Percentiles rank a stretch among this genome's conserved stretches.
Conservation (phyloP, 2,797 vertebrate species). For the Lagocephalus sceleratus region DNA sequence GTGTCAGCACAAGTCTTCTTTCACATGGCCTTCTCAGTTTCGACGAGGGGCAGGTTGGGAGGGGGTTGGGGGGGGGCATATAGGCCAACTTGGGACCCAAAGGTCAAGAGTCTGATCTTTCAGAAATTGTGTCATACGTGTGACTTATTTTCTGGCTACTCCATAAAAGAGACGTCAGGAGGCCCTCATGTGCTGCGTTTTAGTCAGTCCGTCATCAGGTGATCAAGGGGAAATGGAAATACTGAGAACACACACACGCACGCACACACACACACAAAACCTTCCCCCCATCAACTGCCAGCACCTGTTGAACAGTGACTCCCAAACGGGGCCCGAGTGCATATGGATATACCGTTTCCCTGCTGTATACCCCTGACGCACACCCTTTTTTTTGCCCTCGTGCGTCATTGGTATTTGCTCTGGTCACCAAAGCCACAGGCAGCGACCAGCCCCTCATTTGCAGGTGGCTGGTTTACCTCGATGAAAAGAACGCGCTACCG, state of each 20-base stretch:
- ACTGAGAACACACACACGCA: conserved; percentile 30
- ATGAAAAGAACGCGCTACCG: conserved; percentile 41
- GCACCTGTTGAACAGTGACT: conserved; percentile 41
- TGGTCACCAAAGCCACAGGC: conserved; percentile 43
- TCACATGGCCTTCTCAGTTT: conserved; percentile 31
- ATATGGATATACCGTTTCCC: conserved; percentile 16
- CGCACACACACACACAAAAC: conserved; percentile 5
- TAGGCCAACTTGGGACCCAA: background rate
- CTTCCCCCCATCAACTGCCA: conserved; percentile 55
- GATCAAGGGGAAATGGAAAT: conserved; percentile 2
- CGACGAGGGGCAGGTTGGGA: conserved; percentile 20
- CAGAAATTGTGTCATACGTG: background rate
- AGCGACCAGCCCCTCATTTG: conserved; percentile 49
- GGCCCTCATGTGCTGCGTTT: background rate
- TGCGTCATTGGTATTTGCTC: conserved; percentile 14
- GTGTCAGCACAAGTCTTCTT: conserved; percentile 15
- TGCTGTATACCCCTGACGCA: background rate
- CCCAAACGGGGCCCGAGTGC: conserved; percentile 17
- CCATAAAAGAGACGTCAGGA: background rate
- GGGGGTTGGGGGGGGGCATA: conserved; percentile 1
- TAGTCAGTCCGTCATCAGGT: conserved; percentile 4
- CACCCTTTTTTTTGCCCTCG: conserved; percentile 5
- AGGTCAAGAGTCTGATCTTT: conserved; percentile 3
- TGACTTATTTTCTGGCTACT: background rate
- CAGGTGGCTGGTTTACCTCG: conserved; percentile 52